Conservation (phyloP, 2,888 invertebrate genomes). For the Pandemis heparana region DNA sequence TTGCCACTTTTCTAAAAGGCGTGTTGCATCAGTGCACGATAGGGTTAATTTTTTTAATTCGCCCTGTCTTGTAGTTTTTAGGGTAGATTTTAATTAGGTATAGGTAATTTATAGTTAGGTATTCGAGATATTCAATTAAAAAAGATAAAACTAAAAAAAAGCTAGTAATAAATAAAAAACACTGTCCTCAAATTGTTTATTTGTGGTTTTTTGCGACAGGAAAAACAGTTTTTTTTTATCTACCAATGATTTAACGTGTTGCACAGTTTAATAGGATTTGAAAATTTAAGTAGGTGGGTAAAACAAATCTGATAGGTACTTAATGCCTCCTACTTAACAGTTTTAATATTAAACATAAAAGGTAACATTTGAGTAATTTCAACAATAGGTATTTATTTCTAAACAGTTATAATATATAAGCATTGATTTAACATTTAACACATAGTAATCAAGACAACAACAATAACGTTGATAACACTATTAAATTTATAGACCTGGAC, state of each 20-base stretch:
- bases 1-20: too few relatives aligned
- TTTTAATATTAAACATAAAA: not conserved
- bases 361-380: slow-evolving; percentile 1
- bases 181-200: not conserved
- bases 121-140: too few relatives aligned
- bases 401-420: not conserved
- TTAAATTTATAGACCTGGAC: not conserved
- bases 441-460: slow-evolving; percentile 2
- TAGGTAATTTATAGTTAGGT: too few relatives aligned
- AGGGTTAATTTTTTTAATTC: too few relatives aligned
- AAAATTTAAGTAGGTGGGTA: not conserved
- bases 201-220: slow-evolving; percentile 2
- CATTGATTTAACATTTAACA: not conserved
- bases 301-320: not conserved
- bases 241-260: not conserved
- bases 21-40: too few relatives aligned
- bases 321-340: not conserved
- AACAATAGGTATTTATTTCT: slow-evolving; percentile 4
- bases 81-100: too few relatives aligned
- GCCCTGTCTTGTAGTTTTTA: too few relatives aligned
- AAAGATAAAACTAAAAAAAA: too few relatives aligned
- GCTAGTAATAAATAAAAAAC: too few relatives aligned
- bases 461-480: not conserved
- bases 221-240: not conserved
- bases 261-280: not conserved